Base-by-base conservation (phyloP, 1,140 invertebrate genomes). In the Whitmania pigra region DNA sequence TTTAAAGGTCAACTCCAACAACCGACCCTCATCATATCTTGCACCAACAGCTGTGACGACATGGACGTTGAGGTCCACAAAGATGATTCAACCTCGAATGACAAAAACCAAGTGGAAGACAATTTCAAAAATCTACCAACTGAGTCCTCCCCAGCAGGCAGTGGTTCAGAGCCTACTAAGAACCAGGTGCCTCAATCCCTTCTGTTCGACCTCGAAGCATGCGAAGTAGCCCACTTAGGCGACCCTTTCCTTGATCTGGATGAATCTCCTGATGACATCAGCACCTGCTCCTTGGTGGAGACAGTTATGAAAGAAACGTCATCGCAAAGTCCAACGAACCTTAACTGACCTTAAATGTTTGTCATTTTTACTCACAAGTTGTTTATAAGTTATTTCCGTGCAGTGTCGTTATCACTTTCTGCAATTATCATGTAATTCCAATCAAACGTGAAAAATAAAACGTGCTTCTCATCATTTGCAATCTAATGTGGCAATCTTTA, bases 181-280 rank as follows among this genome's bases (percentile, higher is more conserved):
- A 63, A 63, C 29, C 57, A n/a, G 57, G 22, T 20, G 11, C 29
- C 57, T 17, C 43, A 17, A 49, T 15, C 43, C 43, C 43, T 49
- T 11, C 43, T 17, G 11, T 49, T 49, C 9, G 43, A 49, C 43
- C 43, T 49, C 9, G 43, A 49, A 13, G 43, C 43, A 4, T 49
- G 43, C 9, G 43, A 49, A 49, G 43, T 17, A 15, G 5, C 43
- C 11, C 43, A n/a, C 29, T 31, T n/a, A n/a, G 22, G 22, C 6
- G 57, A 63, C 29, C 57, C 57, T 25, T 63, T 63, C 29, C 29
- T 63, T 13, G 57, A 63, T n/a, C 11, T n/a, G 22, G 57, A 63
- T 20, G 57, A 63, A 25, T 63, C 57, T 22, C 57, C 22, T 11
- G 57, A 63, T 20, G 57, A 63, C 57, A n/a, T 63, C 57, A 63